Evolutionary conservation across 2,888 invertebrate genomes (phyloP).

Genomic region (Clivina fossor): DNA sequence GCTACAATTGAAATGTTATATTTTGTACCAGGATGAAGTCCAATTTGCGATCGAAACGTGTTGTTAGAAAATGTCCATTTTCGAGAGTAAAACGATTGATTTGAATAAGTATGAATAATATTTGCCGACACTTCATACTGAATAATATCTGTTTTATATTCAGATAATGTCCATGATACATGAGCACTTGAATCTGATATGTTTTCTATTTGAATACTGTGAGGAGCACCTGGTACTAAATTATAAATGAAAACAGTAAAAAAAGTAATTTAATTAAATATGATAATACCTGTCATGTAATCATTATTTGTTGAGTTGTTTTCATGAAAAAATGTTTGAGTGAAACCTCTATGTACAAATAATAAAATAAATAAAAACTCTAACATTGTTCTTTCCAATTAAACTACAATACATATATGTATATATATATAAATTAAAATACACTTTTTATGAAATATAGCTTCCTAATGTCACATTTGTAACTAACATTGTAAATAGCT

Average conservation of each 20-base stretch:
- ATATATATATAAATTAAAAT: too few relatives aligned
- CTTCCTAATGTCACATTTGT: too few relatives aligned
- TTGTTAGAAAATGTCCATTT: constrained; percentile 64
- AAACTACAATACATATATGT: too few relatives aligned
- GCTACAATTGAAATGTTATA: constrained; percentile 76
- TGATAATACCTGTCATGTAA: constrained; percentile 2
- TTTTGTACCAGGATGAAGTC: constrained; percentile 71
- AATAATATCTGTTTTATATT: constrained; percentile 57
- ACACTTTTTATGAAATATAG: too few relatives aligned
- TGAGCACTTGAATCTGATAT: constrained; percentile 65
- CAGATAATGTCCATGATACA: constrained; percentile 62
- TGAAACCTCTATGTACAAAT: neutral
- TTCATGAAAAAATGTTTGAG: constrained; percentile 6
- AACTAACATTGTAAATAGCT: too few relatives aligned
- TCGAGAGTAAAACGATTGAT: constrained; percentile 54
- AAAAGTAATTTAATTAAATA: neutral
- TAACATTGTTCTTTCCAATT: too few relatives aligned
- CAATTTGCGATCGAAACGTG: constrained; percentile 60
- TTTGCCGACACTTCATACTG: constrained; percentile 61
- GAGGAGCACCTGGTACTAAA: constrained; percentile 70
- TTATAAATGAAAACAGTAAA: constrained; percentile 16
- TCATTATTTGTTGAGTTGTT: constrained; percentile 11
- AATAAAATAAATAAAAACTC: constrained; percentile 8
- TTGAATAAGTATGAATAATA: constrained; percentile 61
- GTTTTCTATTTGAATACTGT: constrained; percentile 59